Base-by-base conservation (phyloP, 2,888 invertebrate genomes). In the Artemia sp. region DNA sequence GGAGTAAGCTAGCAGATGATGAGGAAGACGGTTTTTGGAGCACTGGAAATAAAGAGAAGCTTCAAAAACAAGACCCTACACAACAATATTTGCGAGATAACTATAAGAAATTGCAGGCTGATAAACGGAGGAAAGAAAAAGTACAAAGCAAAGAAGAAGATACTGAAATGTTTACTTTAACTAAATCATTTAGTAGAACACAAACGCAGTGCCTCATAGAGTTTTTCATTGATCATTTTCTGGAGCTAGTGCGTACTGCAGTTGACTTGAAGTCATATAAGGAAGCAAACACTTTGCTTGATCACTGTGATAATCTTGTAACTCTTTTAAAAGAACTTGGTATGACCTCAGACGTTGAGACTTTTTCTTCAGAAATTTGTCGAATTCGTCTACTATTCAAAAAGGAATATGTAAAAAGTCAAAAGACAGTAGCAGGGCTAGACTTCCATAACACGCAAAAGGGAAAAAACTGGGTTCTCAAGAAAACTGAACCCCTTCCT, bases 191-290 rank as follows among this genome's bases (percentile, higher is more conserved):
- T 76, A 85, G 86, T 70, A 76, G 81, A 3, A 80, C 83, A 72
- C 82, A 86, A 68, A 81, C 84, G 67, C 81, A 84, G 51, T 68
- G 70, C 12, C 80, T 89, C 2, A 77, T 89, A 0, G 84, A 85
- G 75, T 85, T 86, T 75, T 86, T 90, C 74, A 84, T 88, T 68
- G 80, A 84, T 19, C 87, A 88, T 75, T 86, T 88, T 74, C 82
- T 89, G 52, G 82, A 83, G 69, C 86, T 89, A 82, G 84, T 86
- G 0, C 81, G 84, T 69, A 82, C 82, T 68, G 85, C 86, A 72
- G 82, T 83, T 14, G 81, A 82, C 72, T 84, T 85, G 72, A 82
- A 83, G 12, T 83, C 85, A 0, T 79, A 81, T 24, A 79, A 81
- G 70, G 85, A 86, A 75, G 85, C 86, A 9, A 78, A 83, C 2